Evolutionary conservation across 2,113 vertebrate genomes (phyloP), one percentile per base, ranked within the genome.

Genomic region (Catharus bicknelli): DNA sequence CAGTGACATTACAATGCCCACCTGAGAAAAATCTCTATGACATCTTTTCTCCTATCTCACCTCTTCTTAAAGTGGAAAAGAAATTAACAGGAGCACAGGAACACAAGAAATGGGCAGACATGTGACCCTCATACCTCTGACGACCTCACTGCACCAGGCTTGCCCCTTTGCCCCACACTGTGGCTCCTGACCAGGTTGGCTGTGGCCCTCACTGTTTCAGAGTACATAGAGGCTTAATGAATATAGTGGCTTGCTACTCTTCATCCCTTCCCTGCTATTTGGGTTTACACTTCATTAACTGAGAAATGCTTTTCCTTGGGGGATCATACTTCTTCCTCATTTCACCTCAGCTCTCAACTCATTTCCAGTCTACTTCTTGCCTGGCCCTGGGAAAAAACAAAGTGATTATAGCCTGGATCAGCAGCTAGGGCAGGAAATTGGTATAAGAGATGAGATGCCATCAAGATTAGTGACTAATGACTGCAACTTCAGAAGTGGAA

Each of bases 271-370:
- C 38, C 62, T 83, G 40, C 38, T 62, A 7, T 63, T 94, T 94
- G 58, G 58, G 45, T 88, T 95, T 88, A 89, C 88, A 77, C 66
- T 82, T 88, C 88, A 88, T 95, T 93, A 95, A 50, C 62, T 69
- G 54, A 82, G 63, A 92, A 88, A 87, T 90, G 54, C 50, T 90
- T 88, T 80, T 76, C 83, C 83, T 67, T 79, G 38, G 20, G 64
- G 93, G 20, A 88, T 88, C 27, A n/a, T 53, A 51, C 64, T 88
- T 77, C 77, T 93, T 94, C 69, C 53, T 94, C 48, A 30, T 84
- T 69, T 94, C 75, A 87, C 68, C 85, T 54, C 7, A 2, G 50
- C 54, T 88, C 68, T 74, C 5, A 1, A 55, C 70, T 81, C 16
- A 55, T 83, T 74, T 88, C 69, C 83, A 95, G 59, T 61, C 40